These are phyloP conservation scores for Mamestra brassicae DNA, from an alignment of 2,888 invertebrate genomes.

Conservation along the genomic window DNA sequence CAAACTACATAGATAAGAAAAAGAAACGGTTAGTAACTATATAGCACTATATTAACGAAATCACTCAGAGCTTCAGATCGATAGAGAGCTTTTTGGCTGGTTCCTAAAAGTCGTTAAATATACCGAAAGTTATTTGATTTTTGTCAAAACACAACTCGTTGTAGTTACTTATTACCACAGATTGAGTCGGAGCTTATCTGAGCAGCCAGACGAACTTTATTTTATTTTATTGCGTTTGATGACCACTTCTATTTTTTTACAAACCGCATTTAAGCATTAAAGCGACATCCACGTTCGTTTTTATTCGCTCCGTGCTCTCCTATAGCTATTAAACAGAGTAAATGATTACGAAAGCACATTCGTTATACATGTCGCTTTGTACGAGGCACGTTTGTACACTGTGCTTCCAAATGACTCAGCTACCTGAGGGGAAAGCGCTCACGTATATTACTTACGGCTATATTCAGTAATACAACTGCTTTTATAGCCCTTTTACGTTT, in stretches of 20 bases:
- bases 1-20: slow-evolving; percentile 11
- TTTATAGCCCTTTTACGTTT: slow-evolving; percentile 53
- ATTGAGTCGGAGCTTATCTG: too few species aligned
- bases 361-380: slow-evolving; percentile 45
- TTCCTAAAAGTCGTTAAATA: neutral
- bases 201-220: neutral
- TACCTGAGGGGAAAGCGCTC: slow-evolving; percentile 50
- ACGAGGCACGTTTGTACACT: slow-evolving; percentile 39
- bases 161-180: neutral
- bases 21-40: neutral
- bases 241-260: neutral
- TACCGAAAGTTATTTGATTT: slow-evolving; percentile 1
- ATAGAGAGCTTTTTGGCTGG: neutral
- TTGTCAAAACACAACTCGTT: neutral
- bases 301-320: slow-evolving; percentile 25
- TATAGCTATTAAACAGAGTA: slow-evolving; percentile 42
- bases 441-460: slow-evolving; percentile 51
- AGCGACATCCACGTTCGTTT: slow-evolving; percentile 7
- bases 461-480: slow-evolving; percentile 49
- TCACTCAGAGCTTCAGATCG: neutral
- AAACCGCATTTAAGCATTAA: slow-evolving; percentile 2
- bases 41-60: neutral
- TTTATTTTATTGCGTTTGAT: slow-evolving; percentile 3
- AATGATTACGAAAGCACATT: slow-evolving; percentile 54
- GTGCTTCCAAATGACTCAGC: slow-evolving; percentile 54